Conservation (phyloP, 2,888 invertebrate genomes). For the Eurytoma adleriae region DNA sequence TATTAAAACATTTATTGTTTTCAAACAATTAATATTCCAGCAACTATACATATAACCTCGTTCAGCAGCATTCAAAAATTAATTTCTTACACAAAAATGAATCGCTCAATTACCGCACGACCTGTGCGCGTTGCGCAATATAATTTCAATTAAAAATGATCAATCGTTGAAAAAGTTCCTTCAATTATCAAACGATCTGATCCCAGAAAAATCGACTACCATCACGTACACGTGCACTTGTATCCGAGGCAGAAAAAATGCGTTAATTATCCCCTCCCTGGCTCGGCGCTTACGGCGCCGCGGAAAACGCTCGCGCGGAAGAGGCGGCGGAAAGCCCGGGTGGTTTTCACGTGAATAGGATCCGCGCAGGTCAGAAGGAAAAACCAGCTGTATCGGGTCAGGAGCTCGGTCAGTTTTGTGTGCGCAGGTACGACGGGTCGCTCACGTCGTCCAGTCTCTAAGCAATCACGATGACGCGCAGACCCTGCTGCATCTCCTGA, state of each 20-base stretch:
- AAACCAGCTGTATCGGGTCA: not conserved
- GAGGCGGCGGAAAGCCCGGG: not conserved
- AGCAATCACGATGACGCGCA: not conserved
- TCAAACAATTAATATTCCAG: too few species aligned
- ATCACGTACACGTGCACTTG: too few species aligned
- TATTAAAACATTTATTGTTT: too few species aligned
- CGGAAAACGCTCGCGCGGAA: not conserved
- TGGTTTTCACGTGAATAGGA: conserved; percentile 14
- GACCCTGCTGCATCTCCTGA: not conserved
- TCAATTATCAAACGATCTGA: too few species aligned
- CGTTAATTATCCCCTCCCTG: conserved; percentile 38
- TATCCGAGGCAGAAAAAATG: not conserved
- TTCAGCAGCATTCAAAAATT: too few species aligned
- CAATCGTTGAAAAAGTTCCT: too few species aligned
- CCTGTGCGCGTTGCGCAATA: too few species aligned
- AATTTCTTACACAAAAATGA: too few species aligned
- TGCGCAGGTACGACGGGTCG: not conserved
- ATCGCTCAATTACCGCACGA: too few species aligned
- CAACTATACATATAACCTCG: too few species aligned
- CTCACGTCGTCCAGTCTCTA: not conserved
- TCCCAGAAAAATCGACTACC: too few species aligned
- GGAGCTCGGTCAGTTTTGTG: not conserved
- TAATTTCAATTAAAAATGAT: too few species aligned
- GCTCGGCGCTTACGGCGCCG: conserved; percentile 3
- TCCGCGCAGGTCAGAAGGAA: not conserved